These are phyloP conservation scores for Polymixis flavicincta DNA, from an alignment of 2,888 invertebrate genomes.

Conservation along the genomic window DNA sequence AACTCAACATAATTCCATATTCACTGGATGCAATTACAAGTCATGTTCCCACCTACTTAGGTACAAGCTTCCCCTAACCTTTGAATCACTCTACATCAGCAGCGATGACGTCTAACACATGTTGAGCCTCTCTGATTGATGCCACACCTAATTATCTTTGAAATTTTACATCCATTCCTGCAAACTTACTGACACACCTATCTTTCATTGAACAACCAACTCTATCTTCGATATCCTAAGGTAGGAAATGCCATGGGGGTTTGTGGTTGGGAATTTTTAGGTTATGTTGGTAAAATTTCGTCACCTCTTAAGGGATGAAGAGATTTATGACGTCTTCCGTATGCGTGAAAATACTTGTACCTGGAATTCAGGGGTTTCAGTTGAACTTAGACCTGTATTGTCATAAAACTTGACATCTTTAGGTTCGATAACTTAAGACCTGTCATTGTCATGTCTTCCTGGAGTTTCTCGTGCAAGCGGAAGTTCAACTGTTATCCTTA, in stretches of 20 bases:
- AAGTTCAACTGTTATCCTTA: no score
- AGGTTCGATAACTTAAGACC: conserved; percentile 8
- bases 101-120: conserved; percentile 78
- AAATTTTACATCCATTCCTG: conserved; percentile 69
- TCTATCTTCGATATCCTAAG: accelerated
- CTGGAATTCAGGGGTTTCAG: conserved; percentile 40
- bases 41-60: conserved; percentile 27
- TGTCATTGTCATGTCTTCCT: no score
- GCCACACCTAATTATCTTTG: conserved; percentile 80
- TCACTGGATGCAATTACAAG: conserved; percentile 4
- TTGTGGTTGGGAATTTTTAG: neutral
- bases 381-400: conserved; percentile 33
- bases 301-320: conserved; percentile 51
- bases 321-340: conserved; percentile 66
- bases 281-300: conserved; percentile 52
- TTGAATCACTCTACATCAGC: conserved; percentile 49
- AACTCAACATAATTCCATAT: neutral
- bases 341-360: conserved; percentile 54
- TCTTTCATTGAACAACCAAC: neutral
- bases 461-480: no score
- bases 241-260: conserved; percentile 17
- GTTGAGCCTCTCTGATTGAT: conserved; percentile 76
- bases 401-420: conserved; percentile 28
- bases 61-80: conserved; percentile 35
- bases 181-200: conserved; percentile 34